phyloP scores from a whole-genome alignment of 2,797 vertebrate species.

The Nyctalus aviator region DNA sequence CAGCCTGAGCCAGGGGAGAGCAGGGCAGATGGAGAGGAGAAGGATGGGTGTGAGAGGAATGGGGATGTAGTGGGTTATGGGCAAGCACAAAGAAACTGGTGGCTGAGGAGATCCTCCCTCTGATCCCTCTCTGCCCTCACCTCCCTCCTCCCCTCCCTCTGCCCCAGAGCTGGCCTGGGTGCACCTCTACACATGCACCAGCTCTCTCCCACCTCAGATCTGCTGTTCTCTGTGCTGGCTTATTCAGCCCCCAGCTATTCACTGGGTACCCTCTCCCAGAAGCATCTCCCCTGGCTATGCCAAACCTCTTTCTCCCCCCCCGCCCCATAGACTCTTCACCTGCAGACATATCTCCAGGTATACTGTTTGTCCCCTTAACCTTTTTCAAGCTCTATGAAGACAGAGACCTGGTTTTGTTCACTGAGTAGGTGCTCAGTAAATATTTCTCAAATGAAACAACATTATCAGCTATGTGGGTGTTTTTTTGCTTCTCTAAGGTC shows the following conservation, averaged over 20 bases:
- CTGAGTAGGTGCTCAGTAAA: background rate
- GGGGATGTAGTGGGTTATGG: background rate
- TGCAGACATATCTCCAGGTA: background rate
- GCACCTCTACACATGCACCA: background rate
- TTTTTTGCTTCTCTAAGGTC: background rate
- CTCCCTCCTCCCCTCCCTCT: background rate
- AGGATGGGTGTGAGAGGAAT: background rate
- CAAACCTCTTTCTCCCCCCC: background rate
- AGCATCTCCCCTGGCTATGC: background rate
- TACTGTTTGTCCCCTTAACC: background rate
- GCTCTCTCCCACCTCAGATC: background rate
- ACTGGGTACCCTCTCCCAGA: background rate
- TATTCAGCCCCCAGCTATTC: no score
- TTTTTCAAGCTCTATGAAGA: background rate
- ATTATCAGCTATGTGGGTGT: fast-evolving
- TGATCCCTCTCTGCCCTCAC: no score
- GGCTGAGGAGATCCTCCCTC: background rate
- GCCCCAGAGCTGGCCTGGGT: background rate
- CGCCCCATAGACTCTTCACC: background rate
- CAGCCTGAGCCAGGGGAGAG: background rate
- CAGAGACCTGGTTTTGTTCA: background rate
- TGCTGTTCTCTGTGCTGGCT: background rate
- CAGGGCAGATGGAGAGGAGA: no score
- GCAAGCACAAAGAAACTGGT: no score
- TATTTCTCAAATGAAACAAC: background rate